Base-by-base conservation (phyloP, 1,140 invertebrate species). In the Watersipora subatra region DNA sequence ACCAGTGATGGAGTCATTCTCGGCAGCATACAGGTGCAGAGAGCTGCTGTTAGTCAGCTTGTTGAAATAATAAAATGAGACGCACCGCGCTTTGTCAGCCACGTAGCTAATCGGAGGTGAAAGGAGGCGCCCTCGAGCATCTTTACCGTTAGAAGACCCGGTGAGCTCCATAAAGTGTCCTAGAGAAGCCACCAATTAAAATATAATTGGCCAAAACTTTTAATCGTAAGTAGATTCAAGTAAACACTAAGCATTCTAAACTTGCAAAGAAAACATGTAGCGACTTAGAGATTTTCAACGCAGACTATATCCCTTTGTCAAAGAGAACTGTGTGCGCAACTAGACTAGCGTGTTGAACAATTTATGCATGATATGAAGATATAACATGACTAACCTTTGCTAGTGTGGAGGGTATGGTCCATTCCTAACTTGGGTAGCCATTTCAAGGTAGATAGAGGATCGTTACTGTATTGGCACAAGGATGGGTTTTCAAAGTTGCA, bases 401-500 rank as follows among this genome's bases (percentile, higher is more conserved):
- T 7, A 46, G 34, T 46, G 34, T 46, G 34, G 7, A 46, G 34
- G 7, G 34, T 46, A n/a, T 46, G 34, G n/a, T 46, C 34, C n/a
- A n/a, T 46, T 7, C 7, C 34, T 46, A n/a, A 7, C 34, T n/a
- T 46, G 7, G 7, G 7, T 46, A n/a, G 7, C 34, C 34, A 46
- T n/a, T 46, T 46, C 34, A 46, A n/a, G 34, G 7, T 46, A 46
- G 34, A 7, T n/a, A 12, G 7, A 46, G 34, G 7, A 46, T 46
- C 34, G n/a, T 46, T 46, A 46, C n/a, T 12, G 73, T 74, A 78
- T 1, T 66, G 28, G 61, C 74, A 76, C 46, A 73, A 65, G 20
- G 67, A 57, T n/a, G 65, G 66, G 29, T 64, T 68, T n/a, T 74
- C 72, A 72, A 76, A 76, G 30, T 67, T 70, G 65, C 75, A 76